phyloP scores from a whole-genome alignment of 1,140 invertebrate genomes.

The Thrips palmi region DNA sequence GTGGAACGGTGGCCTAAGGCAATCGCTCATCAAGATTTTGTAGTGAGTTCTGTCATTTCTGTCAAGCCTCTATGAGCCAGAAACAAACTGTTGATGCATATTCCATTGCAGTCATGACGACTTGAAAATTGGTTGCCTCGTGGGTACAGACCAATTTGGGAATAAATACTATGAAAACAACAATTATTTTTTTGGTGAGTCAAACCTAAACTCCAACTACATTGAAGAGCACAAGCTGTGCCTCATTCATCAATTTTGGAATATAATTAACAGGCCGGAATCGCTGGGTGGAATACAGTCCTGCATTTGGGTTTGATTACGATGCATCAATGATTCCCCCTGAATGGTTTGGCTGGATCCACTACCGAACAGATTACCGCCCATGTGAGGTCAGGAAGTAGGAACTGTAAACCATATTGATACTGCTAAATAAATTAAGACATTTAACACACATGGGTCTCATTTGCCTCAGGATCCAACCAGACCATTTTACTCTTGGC shows the following conservation, averaged over 20 bases:
- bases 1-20: no score
- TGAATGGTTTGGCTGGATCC: slow-evolving; percentile 80
- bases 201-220: background rate
- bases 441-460: background rate
- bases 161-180: slow-evolving; percentile 95
- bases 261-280: slow-evolving; percentile 41
- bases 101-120: slow-evolving; percentile 55
- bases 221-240: background rate
- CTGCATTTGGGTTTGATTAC: slow-evolving; percentile 62
- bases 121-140: slow-evolving; percentile 61
- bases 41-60: no score
- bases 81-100: slow-evolving; percentile 17
- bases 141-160: slow-evolving; percentile 91
- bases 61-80: no score
- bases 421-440: background rate
- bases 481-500: slow-evolving; percentile 69
- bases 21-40: no score
- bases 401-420: slow-evolving; percentile 2
- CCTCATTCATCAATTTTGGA: background rate
- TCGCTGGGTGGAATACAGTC: slow-evolving; percentile 82
- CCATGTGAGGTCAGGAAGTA: slow-evolving; percentile 27
- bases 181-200: slow-evolving; percentile 61
- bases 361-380: slow-evolving; percentile 65
- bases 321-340: slow-evolving; percentile 85
- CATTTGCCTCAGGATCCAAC: slow-evolving; percentile 35